These are phyloP conservation scores for Vandiemenella viatica DNA, from an alignment of 2,888 invertebrate species.

Conservation along the genomic window DNA sequence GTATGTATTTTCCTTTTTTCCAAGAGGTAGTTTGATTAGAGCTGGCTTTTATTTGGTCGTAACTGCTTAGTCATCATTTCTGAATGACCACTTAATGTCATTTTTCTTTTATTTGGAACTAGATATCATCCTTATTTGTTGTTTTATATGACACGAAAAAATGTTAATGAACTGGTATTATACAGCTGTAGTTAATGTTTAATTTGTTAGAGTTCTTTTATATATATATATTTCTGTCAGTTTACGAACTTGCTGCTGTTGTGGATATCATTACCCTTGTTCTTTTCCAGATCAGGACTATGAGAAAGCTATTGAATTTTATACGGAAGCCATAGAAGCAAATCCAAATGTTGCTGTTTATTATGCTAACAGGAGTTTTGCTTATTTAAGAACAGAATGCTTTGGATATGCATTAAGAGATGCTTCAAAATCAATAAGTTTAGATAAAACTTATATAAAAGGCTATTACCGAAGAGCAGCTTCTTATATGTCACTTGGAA, in stretches of 20 bases:
- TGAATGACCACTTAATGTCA: too few relatives aligned
- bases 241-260: not conserved
- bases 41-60: too few relatives aligned
- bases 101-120: too few relatives aligned
- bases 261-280: not conserved
- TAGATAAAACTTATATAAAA: slow-evolving; percentile 82
- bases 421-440: slow-evolving; percentile 78
- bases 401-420: slow-evolving; percentile 89
- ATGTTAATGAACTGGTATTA: too few relatives aligned
- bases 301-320: slow-evolving; percentile 73
- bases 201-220: too few relatives aligned
- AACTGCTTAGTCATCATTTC: too few relatives aligned
- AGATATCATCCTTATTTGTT: too few relatives aligned
- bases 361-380: slow-evolving; percentile 89
- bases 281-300: slow-evolving; percentile 71
- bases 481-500: slow-evolving; percentile 93
- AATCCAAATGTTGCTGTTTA: slow-evolving; percentile 74
- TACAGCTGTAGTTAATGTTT: too few relatives aligned
- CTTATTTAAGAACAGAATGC: slow-evolving; percentile 84
- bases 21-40: too few relatives aligned
- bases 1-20: too few relatives aligned
- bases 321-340: slow-evolving; percentile 39
- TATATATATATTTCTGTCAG: too few relatives aligned
- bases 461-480: slow-evolving; percentile 95
- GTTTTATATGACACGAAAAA: too few relatives aligned